These are phyloP conservation scores for Sinhomidia bicolor DNA, from an alignment of 2,888 invertebrate genomes.

Conservation along the genomic window DNA sequence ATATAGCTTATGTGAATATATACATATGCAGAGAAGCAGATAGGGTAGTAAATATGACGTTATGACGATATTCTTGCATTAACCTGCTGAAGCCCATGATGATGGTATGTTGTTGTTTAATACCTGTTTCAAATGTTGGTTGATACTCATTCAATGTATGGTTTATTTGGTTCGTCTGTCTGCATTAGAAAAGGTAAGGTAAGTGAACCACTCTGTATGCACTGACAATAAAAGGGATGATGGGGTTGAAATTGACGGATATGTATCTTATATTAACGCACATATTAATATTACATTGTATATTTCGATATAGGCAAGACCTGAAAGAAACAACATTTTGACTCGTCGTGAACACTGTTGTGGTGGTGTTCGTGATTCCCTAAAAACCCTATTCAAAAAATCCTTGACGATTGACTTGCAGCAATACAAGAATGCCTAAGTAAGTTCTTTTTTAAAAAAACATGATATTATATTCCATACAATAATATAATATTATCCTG, in stretches of 20 bases:
- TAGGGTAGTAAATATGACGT: too few relatives aligned
- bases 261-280: background rate
- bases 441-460: background rate
- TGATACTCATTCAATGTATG: background rate
- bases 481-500: background rate
- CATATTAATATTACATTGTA: background rate
- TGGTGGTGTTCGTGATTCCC: background rate
- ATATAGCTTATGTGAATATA: too few relatives aligned
- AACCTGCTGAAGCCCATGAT: too few relatives aligned
- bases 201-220: conserved; percentile 1
- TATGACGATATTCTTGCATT: too few relatives aligned
- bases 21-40: too few relatives aligned
- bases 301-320: background rate
- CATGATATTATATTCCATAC: background rate
- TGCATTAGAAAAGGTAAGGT: background rate
- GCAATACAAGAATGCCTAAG: background rate
- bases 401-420: background rate
- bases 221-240: conserved; percentile 16
- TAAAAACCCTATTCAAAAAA: conserved; percentile 36
- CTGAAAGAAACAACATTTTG: background rate
- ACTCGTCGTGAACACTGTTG: background rate
- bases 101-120: conserved; percentile 3
- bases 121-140: conserved; percentile 53
- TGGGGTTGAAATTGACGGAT: conserved; percentile 38
- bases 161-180: conserved; percentile 14